Percentiles rank a stretch among this genome's conserved stretches.
Conservation (phyloP, 37 sponge, comb jelly and placozoan species). For the Theonella swinhoei region DNA sequence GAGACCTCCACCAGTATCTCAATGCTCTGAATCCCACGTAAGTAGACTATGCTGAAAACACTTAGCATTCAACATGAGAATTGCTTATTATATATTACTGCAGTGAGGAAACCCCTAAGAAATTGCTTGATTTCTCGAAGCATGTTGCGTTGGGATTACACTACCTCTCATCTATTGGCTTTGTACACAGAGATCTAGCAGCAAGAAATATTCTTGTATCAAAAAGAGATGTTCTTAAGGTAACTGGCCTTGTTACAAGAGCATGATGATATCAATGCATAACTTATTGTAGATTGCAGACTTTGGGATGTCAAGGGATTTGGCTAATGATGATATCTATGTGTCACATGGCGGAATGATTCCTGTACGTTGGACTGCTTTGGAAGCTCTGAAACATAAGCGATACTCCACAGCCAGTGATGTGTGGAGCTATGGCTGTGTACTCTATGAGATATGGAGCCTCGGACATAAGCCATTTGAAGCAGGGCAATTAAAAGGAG, state of each 20-base stretch:
- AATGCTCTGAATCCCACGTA: too few species aligned
- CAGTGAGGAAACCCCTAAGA: too few species aligned
- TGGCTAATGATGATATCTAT: constrained; percentile 11
- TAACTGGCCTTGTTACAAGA: too few species aligned
- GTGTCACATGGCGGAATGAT: constrained; percentile 24
- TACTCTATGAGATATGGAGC: constrained; percentile 32
- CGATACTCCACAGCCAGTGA: constrained; percentile 15
- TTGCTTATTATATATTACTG: too few species aligned
- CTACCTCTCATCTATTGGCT: too few species aligned
- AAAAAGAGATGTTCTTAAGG: constrained; percentile 24
- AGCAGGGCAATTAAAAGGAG: background rate
- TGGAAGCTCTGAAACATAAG: background rate
- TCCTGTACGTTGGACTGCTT: constrained; percentile 39
- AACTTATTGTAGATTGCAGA: too few species aligned
- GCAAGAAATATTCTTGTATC: constrained; percentile 38
- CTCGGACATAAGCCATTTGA: constrained; percentile 12
- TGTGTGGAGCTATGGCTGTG: too few species aligned
- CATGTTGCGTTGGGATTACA: too few species aligned
- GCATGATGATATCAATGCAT: too few species aligned
- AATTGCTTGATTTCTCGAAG: too few species aligned
- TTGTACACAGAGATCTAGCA: constrained; percentile 39
- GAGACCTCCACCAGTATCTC: constrained; percentile 52
- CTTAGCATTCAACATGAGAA: too few species aligned
- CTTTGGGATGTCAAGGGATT: constrained; percentile 48
- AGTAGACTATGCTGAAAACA: too few species aligned